Percentiles rank a stretch among this genome's conserved stretches.
Evolutionary conservation across 2,888 invertebrate genomes (phyloP).

Genomic region (Oxytorus armatus): DNA sequence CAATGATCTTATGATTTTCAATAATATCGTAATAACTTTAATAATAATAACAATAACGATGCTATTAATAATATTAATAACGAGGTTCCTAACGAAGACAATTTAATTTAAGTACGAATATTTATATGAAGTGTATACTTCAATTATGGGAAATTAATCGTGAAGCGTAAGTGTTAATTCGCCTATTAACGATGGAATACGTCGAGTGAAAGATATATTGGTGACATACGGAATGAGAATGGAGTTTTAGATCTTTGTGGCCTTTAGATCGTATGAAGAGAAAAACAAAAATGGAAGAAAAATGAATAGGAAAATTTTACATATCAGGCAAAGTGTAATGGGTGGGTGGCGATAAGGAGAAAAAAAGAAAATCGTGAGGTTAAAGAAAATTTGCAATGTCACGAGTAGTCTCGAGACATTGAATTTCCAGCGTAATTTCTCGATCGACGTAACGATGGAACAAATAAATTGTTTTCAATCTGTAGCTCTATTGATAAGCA

Average conservation of each 20-base stretch:
- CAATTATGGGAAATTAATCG: no score
- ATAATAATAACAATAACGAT: constrained; percentile 18
- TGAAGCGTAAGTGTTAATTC: no score
- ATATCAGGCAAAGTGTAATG: constrained; percentile 52
- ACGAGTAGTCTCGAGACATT: no score
- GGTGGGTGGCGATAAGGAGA: neutral
- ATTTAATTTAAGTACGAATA: constrained; percentile 57
- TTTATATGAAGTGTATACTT: constrained; percentile 4
- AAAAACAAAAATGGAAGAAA: neutral
- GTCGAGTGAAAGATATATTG: no score
- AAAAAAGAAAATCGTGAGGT: neutral
- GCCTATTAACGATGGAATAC: no score
- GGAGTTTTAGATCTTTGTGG: no score
- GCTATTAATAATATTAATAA: constrained; percentile 39
- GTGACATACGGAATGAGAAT: no score
- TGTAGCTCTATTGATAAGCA: constrained; percentile 18
- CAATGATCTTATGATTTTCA: constrained; percentile 47
- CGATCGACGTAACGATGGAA: constrained; percentile 19
- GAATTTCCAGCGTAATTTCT: constrained; percentile 27
- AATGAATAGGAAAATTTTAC: constrained; percentile 45
- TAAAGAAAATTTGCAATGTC: neutral
- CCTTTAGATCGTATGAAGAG: no score
- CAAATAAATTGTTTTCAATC: constrained; percentile 28
- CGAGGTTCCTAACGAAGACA: constrained; percentile 63
- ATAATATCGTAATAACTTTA: constrained; percentile 14